Base-by-base conservation (phyloP, 2,888 invertebrate species). In the Dioctria linearis region DNA sequence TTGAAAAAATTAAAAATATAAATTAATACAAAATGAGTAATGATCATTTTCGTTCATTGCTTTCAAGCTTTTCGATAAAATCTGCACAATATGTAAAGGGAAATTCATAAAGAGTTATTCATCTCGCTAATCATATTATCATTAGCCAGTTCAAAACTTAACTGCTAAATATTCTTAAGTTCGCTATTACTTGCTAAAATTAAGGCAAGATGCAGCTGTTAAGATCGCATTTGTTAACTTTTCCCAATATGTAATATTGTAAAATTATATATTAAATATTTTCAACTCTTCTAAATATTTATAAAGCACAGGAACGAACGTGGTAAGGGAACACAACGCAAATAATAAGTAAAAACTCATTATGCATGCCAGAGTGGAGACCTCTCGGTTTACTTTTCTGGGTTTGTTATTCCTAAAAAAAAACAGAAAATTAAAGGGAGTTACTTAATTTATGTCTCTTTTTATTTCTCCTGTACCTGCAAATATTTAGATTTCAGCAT, bases 401-500 rank as follows among this genome's bases (percentile, higher is more conserved):
- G 49, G 61, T 63, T 76, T 63, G 37, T 76, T 78, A 25, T 25
- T 25, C 25, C 25, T 59, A 25, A 25, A 37, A 59, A 43, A 57
- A n/a, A 13, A 73, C 57, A n/a, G n/a, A 3, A 39, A 79, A 66
- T 37, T 40, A 80, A 61, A 71, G 37, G 5, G 42, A 51, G 54
- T 71, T 80, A 63, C 43, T 51, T 40, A 66, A 67, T 75, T 54
- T 57, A 57, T 76, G 13, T 76, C 8, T 75, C 51, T 78, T 43
- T 25, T 78, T n/a, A 67, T 63, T 78, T 76, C 8, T 76, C 46
- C 39, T 13, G 39, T n/a, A 66, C 43, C 39, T 69, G 79, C 9
- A 67, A 49, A 80, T 11, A 37, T 65, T 82, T 84, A 89, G 89
- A 88, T 88, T 86, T 88, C 88, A 85, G 88, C 89, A 86, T 89